A percentile compares a stretch with the other conserved stretches of the same genome.
These are phyloP conservation scores for Meandrusa payeni DNA, from an alignment of 2,888 invertebrate species.

Conservation along the genomic window DNA sequence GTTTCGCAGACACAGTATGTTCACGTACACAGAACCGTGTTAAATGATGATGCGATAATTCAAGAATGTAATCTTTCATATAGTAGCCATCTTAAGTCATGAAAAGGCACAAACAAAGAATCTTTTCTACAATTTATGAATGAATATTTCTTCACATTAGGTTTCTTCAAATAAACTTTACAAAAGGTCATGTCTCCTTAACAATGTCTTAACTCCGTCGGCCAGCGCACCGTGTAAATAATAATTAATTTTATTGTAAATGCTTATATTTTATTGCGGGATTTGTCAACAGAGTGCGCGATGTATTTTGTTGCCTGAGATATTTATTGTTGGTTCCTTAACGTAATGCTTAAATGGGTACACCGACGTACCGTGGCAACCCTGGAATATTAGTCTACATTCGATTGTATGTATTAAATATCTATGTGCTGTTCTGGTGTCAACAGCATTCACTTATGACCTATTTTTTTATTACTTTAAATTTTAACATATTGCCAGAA, in stretches of 20 bases:
- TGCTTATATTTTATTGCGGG: conserved; percentile 81
- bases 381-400: conserved; percentile 24
- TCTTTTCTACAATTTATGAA: too few species aligned
- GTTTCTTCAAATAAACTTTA: not conserved
- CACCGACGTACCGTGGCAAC: conserved; percentile 45
- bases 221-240: conserved; percentile 77
- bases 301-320: conserved; percentile 74
- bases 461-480: too few species aligned
- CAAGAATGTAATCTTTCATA: too few species aligned
- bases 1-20: too few species aligned
- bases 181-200: conserved; percentile 42
- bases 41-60: too few species aligned
- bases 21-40: too few species aligned
- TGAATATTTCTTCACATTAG: too few species aligned
- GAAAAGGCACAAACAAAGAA: too few species aligned
- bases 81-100: too few species aligned
- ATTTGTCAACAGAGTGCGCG: conserved; percentile 79
- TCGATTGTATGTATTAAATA: conserved; percentile 8
- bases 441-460: too few species aligned
- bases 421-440: too few species aligned
- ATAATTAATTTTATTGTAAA: conserved; percentile 82
- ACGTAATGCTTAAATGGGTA: conserved; percentile 65
- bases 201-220: conserved; percentile 48
- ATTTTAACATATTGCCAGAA: too few species aligned
- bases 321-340: conserved; percentile 75